Conservation (phyloP, 2,797 vertebrate genomes). For the Echiichthys vipera region DNA sequence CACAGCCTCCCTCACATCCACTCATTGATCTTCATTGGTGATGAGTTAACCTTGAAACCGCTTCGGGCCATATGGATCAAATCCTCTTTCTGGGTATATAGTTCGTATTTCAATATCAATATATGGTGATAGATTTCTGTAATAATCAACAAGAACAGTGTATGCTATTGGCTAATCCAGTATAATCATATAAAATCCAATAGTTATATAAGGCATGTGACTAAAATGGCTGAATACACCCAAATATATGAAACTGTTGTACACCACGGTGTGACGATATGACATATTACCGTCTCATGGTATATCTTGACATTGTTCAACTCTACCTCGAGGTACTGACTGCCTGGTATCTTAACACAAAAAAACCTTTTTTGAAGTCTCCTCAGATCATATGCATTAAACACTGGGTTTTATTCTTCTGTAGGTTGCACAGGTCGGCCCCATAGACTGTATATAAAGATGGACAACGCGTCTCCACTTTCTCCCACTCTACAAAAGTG, state of each 20-base stretch:
- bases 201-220: not conserved
- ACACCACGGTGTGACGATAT: not conserved
- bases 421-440: conserved; percentile 8
- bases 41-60: conserved; percentile 30
- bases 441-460: too few relatives aligned
- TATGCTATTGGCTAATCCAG: not conserved
- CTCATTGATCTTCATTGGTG: conserved; percentile 69
- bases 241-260: not conserved
- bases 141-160: not conserved
- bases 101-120: not conserved
- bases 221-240: not conserved
- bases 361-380: conserved; percentile 26
- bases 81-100: conserved; percentile 18
- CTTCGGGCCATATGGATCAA: conserved; percentile 7
- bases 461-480: too few relatives aligned
- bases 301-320: not conserved
- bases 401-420: conserved; percentile 22
- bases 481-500: too few relatives aligned
- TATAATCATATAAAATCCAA: not conserved
- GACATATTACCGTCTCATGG: not conserved
- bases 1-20: conserved; percentile 48
- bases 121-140: not conserved
- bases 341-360: not conserved
- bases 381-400: conserved; percentile 10
- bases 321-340: conserved; percentile 3